Conservation (phyloP, 2,797 vertebrate species). For the Epinephelus malabaricus region DNA sequence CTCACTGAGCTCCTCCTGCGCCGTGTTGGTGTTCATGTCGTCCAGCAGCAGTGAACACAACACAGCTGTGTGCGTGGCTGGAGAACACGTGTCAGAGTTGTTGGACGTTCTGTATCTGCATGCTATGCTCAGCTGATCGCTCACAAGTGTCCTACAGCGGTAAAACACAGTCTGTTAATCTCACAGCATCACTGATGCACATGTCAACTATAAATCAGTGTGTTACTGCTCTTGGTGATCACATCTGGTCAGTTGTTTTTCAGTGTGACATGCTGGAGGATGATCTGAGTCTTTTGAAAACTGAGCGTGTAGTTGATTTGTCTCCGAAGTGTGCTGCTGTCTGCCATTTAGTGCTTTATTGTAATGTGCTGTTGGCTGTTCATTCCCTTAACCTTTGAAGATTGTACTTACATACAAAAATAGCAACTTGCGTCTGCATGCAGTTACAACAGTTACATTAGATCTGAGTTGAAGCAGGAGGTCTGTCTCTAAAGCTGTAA, state of each 20-base stretch:
- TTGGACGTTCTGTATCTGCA: neutral
- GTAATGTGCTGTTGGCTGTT: neutral
- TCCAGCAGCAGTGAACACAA: neutral
- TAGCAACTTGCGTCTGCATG: neutral
- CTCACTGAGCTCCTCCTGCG: neutral
- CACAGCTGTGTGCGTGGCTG: slow-evolving; percentile 1
- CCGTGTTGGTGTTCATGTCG: neutral
- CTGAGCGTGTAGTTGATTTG: neutral
- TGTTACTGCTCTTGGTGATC: neutral
- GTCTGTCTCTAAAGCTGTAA: neutral
- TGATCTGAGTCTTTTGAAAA: neutral
- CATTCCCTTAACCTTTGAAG: neutral
- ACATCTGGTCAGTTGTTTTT: neutral
- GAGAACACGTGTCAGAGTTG: neutral
- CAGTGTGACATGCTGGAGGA: neutral
- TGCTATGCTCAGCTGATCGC: neutral
- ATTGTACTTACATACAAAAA: neutral
- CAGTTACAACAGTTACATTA: neutral
- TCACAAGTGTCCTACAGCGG: slow-evolving; percentile 2
- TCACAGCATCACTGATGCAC: neutral
- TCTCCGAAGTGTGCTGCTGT: too few relatives aligned
- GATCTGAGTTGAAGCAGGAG: neutral
- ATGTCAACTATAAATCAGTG: neutral
- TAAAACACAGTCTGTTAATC: neutral
- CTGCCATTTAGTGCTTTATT: neutral